phyloP scores from a whole-genome alignment of 1,140 invertebrate species.

The Drosophila asahinai region DNA sequence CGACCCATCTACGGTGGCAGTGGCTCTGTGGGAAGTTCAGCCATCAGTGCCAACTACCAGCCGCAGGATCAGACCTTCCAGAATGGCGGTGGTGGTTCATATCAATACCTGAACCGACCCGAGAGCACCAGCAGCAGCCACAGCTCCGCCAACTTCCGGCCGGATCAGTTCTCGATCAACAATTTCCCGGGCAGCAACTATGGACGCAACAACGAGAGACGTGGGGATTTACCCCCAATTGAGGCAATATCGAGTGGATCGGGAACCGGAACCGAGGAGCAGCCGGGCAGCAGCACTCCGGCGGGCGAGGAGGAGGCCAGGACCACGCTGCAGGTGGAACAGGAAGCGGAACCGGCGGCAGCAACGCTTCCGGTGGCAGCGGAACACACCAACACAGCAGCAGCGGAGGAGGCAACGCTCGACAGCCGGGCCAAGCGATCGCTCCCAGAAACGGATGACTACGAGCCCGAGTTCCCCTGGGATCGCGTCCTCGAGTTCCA shows the following conservation, averaged over 20 bases:
- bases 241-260: constrained; percentile 60
- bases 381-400: constrained; percentile 26
- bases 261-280: constrained; percentile 30
- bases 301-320: constrained; percentile 71
- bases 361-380: constrained; percentile 28
- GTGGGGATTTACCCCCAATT: constrained; percentile 73
- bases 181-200: constrained; percentile 80
- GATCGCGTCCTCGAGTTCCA: constrained; percentile 80
- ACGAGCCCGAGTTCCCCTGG: constrained; percentile 80
- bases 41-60: constrained; percentile 75
- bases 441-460: constrained; percentile 48
- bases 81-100: constrained; percentile 62
- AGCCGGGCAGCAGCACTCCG: constrained; percentile 72
- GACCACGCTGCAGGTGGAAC: constrained; percentile 65
- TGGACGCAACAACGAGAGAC: constrained; percentile 79
- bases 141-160: constrained; percentile 72
- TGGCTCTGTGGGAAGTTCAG: constrained; percentile 53
- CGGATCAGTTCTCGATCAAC: constrained; percentile 75
- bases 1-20: constrained; percentile 71
- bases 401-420: constrained; percentile 24
- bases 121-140: constrained; percentile 71
- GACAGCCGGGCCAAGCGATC: constrained; percentile 59
- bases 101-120: constrained; percentile 82
- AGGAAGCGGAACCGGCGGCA: constrained; percentile 45
- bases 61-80: constrained; percentile 71